Evolutionary conservation across 2,888 invertebrate genomes (phyloP).

Genomic region (Hydroisotoma schaefferi): DNA sequence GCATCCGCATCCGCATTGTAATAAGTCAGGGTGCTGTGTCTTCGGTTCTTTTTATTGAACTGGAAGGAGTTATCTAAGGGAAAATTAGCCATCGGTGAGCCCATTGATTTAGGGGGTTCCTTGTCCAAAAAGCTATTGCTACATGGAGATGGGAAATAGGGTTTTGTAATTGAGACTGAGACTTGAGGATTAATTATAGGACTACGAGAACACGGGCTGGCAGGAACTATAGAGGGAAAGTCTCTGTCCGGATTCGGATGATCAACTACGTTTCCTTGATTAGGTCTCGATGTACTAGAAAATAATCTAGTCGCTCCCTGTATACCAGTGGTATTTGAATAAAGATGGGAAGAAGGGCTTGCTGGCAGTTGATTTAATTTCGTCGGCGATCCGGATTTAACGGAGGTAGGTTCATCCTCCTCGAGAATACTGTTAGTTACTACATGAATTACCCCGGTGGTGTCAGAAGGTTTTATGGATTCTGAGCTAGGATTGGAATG

Average conservation of each 20-base stretch:
- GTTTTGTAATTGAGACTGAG: slow-evolving; percentile 18
- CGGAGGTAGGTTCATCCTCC: slow-evolving; percentile 6
- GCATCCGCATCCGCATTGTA: slow-evolving; percentile 47
- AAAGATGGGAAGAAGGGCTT: not conserved
- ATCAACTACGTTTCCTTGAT: slow-evolving; percentile 9
- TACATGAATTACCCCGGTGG: not conserved
- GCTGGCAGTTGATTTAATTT: slow-evolving; percentile 14
- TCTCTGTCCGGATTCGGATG: not conserved
- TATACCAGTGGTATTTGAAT: no score
- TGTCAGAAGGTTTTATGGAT: slow-evolving; percentile 4
- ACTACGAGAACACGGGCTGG: not conserved
- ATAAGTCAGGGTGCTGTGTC: slow-evolving; percentile 44
- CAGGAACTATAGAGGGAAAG: not conserved
- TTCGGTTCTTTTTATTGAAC: slow-evolving; percentile 23
- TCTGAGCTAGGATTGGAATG: not conserved
- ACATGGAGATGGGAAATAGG: slow-evolving; percentile 12
- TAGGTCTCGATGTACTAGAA: slow-evolving; percentile 1
- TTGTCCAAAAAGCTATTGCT: slow-evolving; percentile 2
- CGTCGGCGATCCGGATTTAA: slow-evolving; percentile 5
- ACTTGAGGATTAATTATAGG: slow-evolving; percentile 10
- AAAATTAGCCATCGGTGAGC: slow-evolving; percentile 11
- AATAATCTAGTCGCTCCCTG: not conserved
- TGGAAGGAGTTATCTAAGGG: slow-evolving; percentile 7
- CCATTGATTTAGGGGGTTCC: slow-evolving; percentile 9
- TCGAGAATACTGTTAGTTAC: slow-evolving; percentile 1